phyloP scores from a whole-genome alignment of 2,797 vertebrate genomes.

The Eulemur albifrons region DNA sequence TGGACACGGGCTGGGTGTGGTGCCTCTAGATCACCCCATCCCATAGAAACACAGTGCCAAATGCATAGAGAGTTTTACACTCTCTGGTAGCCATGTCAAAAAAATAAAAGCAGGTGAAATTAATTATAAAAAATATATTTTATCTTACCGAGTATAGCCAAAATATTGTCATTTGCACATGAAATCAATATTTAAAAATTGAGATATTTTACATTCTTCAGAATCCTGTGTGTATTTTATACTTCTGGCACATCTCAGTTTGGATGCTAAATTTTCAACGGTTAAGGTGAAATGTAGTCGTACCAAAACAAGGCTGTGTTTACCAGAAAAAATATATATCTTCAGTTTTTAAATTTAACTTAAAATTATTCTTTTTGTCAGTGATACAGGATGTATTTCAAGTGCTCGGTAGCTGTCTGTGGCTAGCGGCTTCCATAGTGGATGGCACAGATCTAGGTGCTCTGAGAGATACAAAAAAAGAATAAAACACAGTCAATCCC shows the following conservation, averaged over 20 bases:
- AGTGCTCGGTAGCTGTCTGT: accelerated
- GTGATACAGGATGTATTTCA: neutral
- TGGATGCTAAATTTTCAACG: neutral
- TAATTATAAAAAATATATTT: neutral
- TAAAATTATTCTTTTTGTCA: neutral
- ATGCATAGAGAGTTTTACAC: neutral
- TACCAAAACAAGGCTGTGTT: neutral
- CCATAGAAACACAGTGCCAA: accelerated
- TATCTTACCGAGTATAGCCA: neutral
- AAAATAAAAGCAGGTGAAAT: neutral
- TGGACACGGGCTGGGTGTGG: accelerated
- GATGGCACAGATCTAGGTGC: neutral
- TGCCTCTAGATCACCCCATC: accelerated
- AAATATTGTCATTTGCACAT: neutral
- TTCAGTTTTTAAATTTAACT: neutral
- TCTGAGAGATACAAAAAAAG: neutral
- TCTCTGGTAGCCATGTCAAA: neutral
- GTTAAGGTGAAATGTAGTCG: neutral
- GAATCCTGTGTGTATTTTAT: neutral
- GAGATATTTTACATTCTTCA: neutral
- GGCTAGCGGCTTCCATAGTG: neutral
- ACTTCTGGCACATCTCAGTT: neutral
- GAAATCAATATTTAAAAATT: neutral
- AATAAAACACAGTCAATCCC: neutral
- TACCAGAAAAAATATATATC: neutral